Percentiles rank a stretch among this genome's conserved stretches.
phyloP scores from a whole-genome alignment of 2,797 vertebrate species.

The Staurois parvus region DNA sequence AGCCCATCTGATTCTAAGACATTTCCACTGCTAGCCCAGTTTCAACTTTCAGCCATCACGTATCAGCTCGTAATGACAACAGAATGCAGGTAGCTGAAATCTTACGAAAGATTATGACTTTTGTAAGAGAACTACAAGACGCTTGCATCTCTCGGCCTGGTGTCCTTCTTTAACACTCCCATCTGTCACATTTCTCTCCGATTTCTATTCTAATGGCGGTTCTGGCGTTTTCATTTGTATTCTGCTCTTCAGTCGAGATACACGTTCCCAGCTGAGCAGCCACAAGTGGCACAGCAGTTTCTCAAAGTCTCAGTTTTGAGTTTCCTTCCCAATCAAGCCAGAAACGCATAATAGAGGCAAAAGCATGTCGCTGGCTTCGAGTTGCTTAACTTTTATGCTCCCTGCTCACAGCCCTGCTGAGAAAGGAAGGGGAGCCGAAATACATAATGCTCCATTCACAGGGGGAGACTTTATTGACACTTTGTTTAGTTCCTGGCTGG shows the following conservation, averaged over 20 bases:
- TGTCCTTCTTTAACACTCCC: not conserved
- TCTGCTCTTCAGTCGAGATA: slow-evolving; percentile 17
- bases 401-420: slow-evolving; percentile 44
- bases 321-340: slow-evolving; percentile 61
- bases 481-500: not conserved
- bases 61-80: too few species aligned
- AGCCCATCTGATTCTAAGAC: too few species aligned
- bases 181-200: not conserved
- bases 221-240: slow-evolving; percentile 49
- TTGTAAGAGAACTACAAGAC: too few species aligned
- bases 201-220: not conserved
- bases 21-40: too few species aligned
- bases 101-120: too few species aligned
- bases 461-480: slow-evolving; percentile 45
- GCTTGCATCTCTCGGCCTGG: too few species aligned
- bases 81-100: too few species aligned
- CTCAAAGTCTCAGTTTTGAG: slow-evolving; percentile 51
- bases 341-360: slow-evolving; percentile 38
- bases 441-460: slow-evolving; percentile 39
- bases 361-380: slow-evolving; percentile 22
- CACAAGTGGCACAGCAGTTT: slow-evolving; percentile 57
- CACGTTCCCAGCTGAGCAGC: slow-evolving; percentile 45
- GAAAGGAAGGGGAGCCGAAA: slow-evolving; percentile 38
- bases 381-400: slow-evolving; percentile 56
- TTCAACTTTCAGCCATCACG: too few species aligned